Conservation (phyloP, 2,888 invertebrate species). For the Calephelis perditalis region DNA sequence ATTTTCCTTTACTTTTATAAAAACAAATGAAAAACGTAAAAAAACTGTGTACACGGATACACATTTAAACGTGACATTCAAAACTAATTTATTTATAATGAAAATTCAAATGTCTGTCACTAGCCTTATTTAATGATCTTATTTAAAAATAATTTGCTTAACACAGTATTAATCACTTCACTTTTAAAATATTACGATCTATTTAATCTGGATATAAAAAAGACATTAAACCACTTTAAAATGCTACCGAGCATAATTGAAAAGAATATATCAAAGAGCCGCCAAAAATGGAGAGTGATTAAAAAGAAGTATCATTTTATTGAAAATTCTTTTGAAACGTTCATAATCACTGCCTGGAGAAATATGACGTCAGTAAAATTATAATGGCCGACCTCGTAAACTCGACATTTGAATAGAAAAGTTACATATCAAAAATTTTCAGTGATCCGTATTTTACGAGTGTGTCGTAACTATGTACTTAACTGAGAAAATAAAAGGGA, state of each 20-base stretch:
- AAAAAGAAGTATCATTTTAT: constrained; percentile 65
- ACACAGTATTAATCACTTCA: not conserved
- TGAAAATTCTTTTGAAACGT: constrained; percentile 65
- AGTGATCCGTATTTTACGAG: constrained; percentile 77
- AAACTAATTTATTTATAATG: too few species aligned
- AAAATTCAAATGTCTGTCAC: too few species aligned
- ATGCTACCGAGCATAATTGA: constrained; percentile 52
- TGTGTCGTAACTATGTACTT: constrained; percentile 74
- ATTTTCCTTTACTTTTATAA: too few species aligned
- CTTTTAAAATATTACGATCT: constrained; percentile 1
- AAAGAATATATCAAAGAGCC: constrained; percentile 26
- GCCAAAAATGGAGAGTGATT: constrained; percentile 67
- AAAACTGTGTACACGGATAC: not conserved
- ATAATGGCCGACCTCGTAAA: constrained; percentile 72
- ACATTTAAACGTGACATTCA: too few species aligned
- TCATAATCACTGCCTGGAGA: constrained; percentile 60
- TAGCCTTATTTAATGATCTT: too few species aligned
- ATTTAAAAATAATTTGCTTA: not conserved
- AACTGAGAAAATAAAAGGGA: constrained; percentile 62
- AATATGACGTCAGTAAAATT: constrained; percentile 74
- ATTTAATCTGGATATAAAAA: constrained; percentile 26
- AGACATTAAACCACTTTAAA: constrained; percentile 41
- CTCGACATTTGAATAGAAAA: constrained; percentile 73
- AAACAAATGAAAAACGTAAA: not conserved
- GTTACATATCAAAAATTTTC: constrained; percentile 78